A percentile compares a stretch with the other conserved stretches of the same genome.
phyloP scores from a whole-genome alignment of 1,140 invertebrate genomes.

The Metopolophium dirhodum region DNA sequence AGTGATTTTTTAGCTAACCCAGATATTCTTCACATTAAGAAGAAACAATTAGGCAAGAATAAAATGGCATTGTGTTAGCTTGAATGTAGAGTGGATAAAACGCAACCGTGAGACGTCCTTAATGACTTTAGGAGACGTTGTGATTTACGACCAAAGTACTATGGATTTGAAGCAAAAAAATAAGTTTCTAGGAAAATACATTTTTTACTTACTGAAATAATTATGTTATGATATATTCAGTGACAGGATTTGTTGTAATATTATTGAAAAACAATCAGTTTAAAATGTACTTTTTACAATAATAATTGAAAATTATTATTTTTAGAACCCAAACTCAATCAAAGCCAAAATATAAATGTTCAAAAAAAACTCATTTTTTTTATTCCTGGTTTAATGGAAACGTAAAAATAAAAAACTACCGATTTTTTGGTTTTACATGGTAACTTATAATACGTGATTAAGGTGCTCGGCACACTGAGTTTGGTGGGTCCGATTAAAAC shows the following conservation, averaged over 20 bases:
- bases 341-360: not conserved
- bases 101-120: slow-evolving; percentile 23
- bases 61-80: not conserved
- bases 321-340: not conserved
- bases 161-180: not conserved
- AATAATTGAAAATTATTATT: not conserved
- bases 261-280: not conserved
- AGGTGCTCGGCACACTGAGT: too few species aligned
- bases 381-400: not conserved
- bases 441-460: not conserved
- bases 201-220: not conserved
- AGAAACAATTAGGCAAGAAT: slow-evolving; percentile 30
- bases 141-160: not conserved
- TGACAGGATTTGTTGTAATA: not conserved
- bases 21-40: slow-evolving; percentile 16
- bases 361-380: not conserved
- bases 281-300: not conserved
- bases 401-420: not conserved
- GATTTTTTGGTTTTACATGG: not conserved
- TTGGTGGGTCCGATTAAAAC: not conserved
- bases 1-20: slow-evolving; percentile 18
- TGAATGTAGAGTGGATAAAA: not conserved
- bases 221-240: not conserved
- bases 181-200: not conserved
- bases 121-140: slow-evolving; percentile 16